These are phyloP conservation scores for Epinotia ramella DNA, from an alignment of 2,888 invertebrate species.

Conservation along the genomic window DNA sequence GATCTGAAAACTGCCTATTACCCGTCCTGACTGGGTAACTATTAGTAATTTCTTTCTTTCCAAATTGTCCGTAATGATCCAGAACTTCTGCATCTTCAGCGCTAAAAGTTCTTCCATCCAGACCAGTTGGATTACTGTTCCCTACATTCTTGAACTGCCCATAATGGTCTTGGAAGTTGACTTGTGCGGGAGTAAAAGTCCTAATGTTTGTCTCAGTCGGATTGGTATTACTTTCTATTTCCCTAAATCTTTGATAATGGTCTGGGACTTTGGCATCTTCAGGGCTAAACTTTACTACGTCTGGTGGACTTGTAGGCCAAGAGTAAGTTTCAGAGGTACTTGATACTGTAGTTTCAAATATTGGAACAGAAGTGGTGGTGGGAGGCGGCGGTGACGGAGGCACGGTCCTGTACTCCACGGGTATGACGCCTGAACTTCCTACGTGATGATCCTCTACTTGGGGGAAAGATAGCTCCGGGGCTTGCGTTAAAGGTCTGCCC, in stretches of 20 bases:
- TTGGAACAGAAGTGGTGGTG: conserved; percentile 57
- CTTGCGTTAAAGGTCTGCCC: conserved; percentile 51
- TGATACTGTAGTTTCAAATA: conserved; percentile 56
- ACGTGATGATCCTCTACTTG: conserved; percentile 74
- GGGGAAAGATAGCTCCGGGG: conserved; percentile 62
- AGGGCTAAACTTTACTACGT: conserved; percentile 71
- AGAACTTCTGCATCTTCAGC: background rate
- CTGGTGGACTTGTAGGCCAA: conserved; percentile 63
- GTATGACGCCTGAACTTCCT: conserved; percentile 76
- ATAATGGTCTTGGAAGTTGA: conserved; percentile 72
- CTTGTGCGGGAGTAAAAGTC: conserved; percentile 63
- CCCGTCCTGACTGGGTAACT: background rate
- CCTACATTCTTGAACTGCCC: conserved; percentile 51
- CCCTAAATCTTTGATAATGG: conserved; percentile 60
- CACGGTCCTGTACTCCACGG: conserved; percentile 57
- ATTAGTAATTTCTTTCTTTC: background rate
- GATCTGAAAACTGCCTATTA: conserved; percentile 58
- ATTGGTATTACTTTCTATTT: conserved; percentile 47
- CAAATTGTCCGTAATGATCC: background rate
- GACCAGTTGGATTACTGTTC: conserved; percentile 47
- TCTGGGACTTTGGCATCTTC: conserved; percentile 77
- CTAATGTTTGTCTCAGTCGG: conserved; percentile 4
- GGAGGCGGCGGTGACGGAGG: conserved; percentile 51
- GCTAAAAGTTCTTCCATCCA: conserved; percentile 24
- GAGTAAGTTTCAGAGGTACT: conserved; percentile 54